Evolutionary conservation across 1,140 invertebrate genomes (phyloP).

Genomic region (Bombyx mandarina): DNA sequence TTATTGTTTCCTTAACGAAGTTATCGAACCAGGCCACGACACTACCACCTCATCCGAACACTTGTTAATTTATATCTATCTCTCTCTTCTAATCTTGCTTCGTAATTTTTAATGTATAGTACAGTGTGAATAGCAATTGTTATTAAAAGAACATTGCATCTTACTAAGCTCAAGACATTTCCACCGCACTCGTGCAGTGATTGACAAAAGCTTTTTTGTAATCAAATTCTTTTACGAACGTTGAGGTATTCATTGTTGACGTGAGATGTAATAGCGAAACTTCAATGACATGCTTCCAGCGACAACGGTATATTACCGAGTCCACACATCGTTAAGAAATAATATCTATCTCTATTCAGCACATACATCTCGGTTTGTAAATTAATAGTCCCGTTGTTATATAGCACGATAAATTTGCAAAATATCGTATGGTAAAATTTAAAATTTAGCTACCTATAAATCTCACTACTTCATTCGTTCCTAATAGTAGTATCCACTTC

Average conservation of each 20-base stretch:
- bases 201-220: constrained; percentile 7
- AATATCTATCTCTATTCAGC: neutral
- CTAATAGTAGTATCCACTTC: no score
- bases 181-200: no score
- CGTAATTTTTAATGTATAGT: no score
- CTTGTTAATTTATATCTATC: no score
- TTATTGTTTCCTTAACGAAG: constrained; percentile 1
- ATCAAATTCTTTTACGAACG: constrained; percentile 2
- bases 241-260: constrained; percentile 6
- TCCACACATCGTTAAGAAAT: constrained; percentile 1
- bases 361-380: neutral
- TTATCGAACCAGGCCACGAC: constrained; percentile 27
- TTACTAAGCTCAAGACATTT: no score
- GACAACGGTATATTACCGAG: constrained; percentile 13
- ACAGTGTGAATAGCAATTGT: no score
- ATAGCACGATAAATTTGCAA: no score
- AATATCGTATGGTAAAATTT: no score
- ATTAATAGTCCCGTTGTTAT: neutral
- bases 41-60: constrained; percentile 4
- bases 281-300: constrained; percentile 10
- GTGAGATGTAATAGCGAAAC: constrained; percentile 7
- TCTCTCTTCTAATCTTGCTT: no score
- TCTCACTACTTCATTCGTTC: no score
- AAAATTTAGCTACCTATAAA: no score
- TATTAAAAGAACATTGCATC: no score